Conservation (phyloP, 2,113 vertebrate species). For the Hydrochoerus hydrochaeris region DNA sequence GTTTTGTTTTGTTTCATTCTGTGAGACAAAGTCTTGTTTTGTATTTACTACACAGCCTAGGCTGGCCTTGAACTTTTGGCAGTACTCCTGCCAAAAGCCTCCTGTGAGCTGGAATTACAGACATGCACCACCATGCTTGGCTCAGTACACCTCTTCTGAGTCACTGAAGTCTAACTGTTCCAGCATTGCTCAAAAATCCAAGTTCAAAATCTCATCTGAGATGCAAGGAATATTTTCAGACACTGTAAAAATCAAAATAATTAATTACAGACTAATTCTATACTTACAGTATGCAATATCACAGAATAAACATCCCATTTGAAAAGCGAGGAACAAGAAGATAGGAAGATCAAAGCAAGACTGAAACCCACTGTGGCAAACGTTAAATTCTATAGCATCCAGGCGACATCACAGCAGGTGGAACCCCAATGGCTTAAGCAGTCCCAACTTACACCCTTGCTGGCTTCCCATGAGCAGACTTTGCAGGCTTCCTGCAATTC, state of each 20-base stretch:
- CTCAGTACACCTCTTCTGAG: neutral
- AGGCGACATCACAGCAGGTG: neutral
- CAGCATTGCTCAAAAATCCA: neutral
- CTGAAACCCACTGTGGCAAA: neutral
- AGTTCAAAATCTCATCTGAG: neutral
- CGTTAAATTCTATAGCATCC: neutral
- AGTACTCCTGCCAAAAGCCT: too few species aligned
- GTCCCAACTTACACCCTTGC: neutral
- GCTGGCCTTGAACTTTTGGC: too few species aligned
- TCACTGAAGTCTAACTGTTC: neutral
- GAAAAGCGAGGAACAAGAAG: neutral
- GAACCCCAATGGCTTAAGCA: neutral
- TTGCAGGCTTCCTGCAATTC: neutral
- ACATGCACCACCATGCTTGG: neutral
- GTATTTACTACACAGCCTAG: too few species aligned
- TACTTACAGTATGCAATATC: neutral
- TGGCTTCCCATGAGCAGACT: neutral
- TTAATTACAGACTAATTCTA: neutral
- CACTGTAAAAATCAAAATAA: neutral
- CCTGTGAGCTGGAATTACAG: too few species aligned
- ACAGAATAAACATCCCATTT: neutral
- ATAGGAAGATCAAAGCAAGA: neutral
- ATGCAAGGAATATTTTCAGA: neutral
- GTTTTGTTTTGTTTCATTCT: too few species aligned
- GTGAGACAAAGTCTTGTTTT: too few species aligned